Base-by-base conservation (phyloP, 2,888 invertebrate species). In the Aethes cnicana region DNA sequence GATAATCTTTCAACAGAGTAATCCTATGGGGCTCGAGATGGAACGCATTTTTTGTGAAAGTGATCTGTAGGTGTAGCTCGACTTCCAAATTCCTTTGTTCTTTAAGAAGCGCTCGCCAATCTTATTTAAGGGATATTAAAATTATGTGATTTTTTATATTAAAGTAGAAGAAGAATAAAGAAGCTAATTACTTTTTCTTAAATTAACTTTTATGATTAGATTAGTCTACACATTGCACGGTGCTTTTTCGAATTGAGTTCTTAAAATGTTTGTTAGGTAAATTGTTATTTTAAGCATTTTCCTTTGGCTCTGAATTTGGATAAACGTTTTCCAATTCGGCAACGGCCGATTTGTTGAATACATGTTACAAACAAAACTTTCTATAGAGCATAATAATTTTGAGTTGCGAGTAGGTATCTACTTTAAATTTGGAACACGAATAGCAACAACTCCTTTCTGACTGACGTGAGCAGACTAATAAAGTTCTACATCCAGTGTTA, bases 21-120 rank as follows among this genome's bases (percentile, higher is more conserved):
- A 33, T 52, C 44, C 36, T 18, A 30, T 1, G 16, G 39, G 46
- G 30, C 5, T 7, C 17, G 25, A 43, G 32, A 52, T 26, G 20
- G 32, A 46, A 39, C 25, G 20, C 20, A 25, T 25, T 33, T 39
- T 52, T 39, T 23, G 30, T 6, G 23, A 48, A 41, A 23, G 12
- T 32, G 32, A 48, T 32, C 18, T 41, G 23, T 48, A 25, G 30
- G 16, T 17, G 47, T 7, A 32, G 30, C 12, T 14, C 12, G 33
- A 11, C 25, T n/a, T n/a, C 21, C 43, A 44, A 20, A n/a, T 46
- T 39, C 39, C 32, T 39, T 52, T 52, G 44, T 52, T 52, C 42
- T 42, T 20, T 21, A 26, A 35, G 16, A 18, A 26, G 9, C 20
- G 26, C 26, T 42, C 14, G 32, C 32, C 9, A 44, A 50, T 37